These are phyloP conservation scores for Aricia agestis DNA, from an alignment of 1,140 invertebrate species.

Conservation along the genomic window DNA sequence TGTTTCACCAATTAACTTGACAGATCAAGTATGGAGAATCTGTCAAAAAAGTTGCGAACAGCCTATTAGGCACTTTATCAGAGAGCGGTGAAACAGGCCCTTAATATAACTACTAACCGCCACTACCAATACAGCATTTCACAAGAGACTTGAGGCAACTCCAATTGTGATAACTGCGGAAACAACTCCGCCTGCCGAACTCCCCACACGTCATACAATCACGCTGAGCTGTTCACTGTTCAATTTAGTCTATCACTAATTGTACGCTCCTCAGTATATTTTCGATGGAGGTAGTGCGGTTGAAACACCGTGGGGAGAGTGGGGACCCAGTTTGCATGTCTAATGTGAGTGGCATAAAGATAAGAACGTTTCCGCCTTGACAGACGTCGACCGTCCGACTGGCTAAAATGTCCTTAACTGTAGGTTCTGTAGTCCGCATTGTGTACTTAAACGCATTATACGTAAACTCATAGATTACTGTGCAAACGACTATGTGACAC, in stretches of 20 bases:
- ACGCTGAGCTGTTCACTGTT: not conserved
- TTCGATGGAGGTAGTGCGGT: not conserved
- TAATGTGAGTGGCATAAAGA: slow-evolving; percentile 22
- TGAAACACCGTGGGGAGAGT: not conserved
- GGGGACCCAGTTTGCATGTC: slow-evolving; percentile 10
- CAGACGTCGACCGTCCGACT: slow-evolving; percentile 13
- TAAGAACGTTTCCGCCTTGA: slow-evolving; percentile 21
- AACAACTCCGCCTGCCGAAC: not conserved
- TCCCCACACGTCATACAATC: not conserved
- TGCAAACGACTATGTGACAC: too few relatives aligned
- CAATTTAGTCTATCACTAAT: not conserved
- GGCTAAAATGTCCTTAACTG: slow-evolving; percentile 13
- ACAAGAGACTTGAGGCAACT: not conserved
- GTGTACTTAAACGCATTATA: too few relatives aligned
- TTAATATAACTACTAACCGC: too few relatives aligned
- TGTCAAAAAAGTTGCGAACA: too few relatives aligned
- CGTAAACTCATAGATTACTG: too few relatives aligned
- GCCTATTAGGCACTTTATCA: too few relatives aligned
- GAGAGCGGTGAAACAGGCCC: too few relatives aligned
- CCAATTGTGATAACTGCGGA: not conserved
- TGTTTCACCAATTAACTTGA: too few relatives aligned
- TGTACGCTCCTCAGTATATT: not conserved
- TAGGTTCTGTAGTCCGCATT: not conserved
- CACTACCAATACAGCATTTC: too few relatives aligned
- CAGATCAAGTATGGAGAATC: too few relatives aligned